A percentile compares a stretch with the other conserved stretches of the same genome.
Conservation (phyloP, 2,113 vertebrate genomes). For the Gnathonemus echidnorhynchus region DNA sequence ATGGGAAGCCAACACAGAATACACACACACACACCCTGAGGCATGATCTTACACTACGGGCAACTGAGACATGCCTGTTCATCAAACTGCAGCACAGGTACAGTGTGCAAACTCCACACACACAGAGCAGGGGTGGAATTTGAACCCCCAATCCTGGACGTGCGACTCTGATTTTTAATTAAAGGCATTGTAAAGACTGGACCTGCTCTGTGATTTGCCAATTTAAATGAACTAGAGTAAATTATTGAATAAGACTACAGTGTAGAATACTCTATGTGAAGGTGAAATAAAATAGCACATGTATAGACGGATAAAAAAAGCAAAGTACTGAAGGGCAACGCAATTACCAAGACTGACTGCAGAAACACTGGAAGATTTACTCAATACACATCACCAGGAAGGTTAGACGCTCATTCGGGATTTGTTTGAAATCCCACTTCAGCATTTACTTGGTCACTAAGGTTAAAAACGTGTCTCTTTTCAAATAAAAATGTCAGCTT, state of each 20-base stretch:
- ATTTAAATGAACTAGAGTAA: not conserved
- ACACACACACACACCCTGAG: not conserved
- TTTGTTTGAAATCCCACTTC: slow-evolving; percentile 5
- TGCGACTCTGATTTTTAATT: not conserved
- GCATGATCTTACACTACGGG: not conserved
- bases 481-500: slow-evolving; percentile 4
- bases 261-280: not conserved
- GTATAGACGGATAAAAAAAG: not conserved
- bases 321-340: not conserved
- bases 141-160: not conserved
- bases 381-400: not conserved
- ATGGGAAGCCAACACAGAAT: not conserved
- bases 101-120: not conserved
- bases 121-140: not conserved
- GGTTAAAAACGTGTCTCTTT: slow-evolving; percentile 1
- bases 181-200: not conserved
- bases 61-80: not conserved
- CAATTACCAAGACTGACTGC: not conserved
- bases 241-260: not conserved
- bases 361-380: not conserved
- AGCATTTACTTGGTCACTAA: slow-evolving; percentile 8
- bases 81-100: not conserved
- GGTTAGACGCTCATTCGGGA: not conserved
- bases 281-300: not conserved
- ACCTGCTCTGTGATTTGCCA: not conserved